These are phyloP conservation scores for Rhinogobio ventralis DNA, from an alignment of 2,797 vertebrate species.

Conservation along the genomic window DNA sequence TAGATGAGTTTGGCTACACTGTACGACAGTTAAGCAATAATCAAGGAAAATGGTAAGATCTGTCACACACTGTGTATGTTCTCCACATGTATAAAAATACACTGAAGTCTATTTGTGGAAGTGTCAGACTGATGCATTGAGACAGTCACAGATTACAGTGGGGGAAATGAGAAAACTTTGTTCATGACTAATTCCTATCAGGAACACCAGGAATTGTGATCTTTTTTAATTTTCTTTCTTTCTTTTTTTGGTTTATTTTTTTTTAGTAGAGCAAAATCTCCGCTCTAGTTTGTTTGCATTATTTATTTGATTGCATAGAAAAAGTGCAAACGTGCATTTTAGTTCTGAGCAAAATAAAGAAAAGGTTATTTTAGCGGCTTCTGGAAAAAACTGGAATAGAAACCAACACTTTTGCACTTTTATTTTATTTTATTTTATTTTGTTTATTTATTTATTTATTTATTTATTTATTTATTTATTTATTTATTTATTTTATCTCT, in stretches of 20 bases:
- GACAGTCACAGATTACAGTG: neutral
- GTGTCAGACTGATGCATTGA: neutral
- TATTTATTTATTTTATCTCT: too few species aligned
- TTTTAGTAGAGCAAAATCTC: neutral
- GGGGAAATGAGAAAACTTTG: neutral
- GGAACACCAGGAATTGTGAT: neutral
- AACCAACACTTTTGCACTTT: too few species aligned
- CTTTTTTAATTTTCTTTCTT: neutral
- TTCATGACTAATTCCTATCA: neutral
- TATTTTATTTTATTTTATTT: too few species aligned
- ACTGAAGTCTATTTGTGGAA: neutral
- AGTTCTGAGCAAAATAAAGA: too few species aligned
- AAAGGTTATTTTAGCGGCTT: too few species aligned
- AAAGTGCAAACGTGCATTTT: too few species aligned
- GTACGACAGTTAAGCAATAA: conserved; percentile 21
- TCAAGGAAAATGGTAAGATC: conserved; percentile 32
- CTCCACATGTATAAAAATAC: neutral
- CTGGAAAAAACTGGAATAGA: too few species aligned
- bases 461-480: too few species aligned
- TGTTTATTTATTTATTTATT: too few species aligned
- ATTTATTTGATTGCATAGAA: neutral
- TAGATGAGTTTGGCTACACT: conserved; percentile 24
- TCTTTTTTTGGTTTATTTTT: neutral
- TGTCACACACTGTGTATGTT: neutral
- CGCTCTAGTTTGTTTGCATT: neutral